These are phyloP conservation scores for Drosophila nr. medialis DNA, from an alignment of 2,888 invertebrate species.

Conservation along the genomic window DNA sequence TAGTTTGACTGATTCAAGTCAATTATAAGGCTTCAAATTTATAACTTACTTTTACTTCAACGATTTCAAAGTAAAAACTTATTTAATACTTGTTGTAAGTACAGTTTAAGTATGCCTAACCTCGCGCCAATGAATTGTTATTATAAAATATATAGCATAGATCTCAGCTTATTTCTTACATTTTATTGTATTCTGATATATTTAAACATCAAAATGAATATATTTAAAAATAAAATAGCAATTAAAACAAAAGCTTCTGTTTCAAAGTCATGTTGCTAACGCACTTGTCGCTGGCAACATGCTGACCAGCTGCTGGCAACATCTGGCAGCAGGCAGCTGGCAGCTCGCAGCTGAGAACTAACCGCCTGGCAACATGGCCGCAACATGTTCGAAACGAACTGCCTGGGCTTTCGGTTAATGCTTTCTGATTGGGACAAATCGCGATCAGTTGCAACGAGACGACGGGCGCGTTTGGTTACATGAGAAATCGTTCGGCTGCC, in stretches of 20 bases:
- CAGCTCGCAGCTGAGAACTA: neutral
- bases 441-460: constrained; percentile 80
- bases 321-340: constrained; percentile 3
- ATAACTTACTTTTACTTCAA: no score
- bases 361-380: constrained; percentile 37
- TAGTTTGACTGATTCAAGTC: no score
- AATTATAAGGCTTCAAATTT: no score
- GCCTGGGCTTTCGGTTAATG: constrained; percentile 19
- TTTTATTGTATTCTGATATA: neutral
- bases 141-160: neutral
- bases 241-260: neutral
- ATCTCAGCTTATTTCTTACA: neutral
- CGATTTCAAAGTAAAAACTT: neutral
- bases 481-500: constrained; percentile 52
- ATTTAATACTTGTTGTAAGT: neutral
- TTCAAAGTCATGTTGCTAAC: constrained; percentile 25
- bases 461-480: constrained; percentile 78
- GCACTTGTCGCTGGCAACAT: constrained; percentile 56
- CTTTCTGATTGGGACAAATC: constrained; percentile 54
- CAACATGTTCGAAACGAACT: constrained; percentile 63
- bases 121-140: neutral
- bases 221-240: neutral
- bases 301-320: constrained; percentile 21
- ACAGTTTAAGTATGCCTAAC: neutral
- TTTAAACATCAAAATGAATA: neutral